Base-by-base conservation (phyloP, 2,888 invertebrate genomes). In the Eumacrocentrus americanus region DNA sequence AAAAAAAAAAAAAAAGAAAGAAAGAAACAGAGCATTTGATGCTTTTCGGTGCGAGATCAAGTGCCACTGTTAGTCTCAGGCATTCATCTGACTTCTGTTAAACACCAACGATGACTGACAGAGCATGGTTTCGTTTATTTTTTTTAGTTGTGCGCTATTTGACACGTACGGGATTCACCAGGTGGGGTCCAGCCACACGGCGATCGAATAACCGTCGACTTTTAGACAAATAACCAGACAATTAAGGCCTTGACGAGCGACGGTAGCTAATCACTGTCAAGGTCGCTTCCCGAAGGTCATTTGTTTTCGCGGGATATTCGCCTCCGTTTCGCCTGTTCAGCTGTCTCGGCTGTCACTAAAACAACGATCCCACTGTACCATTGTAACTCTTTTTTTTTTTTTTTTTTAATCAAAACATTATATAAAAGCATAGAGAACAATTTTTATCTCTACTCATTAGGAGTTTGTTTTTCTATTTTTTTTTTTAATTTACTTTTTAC, bases 251-350 rank as follows among this genome's bases (percentile, higher is more conserved):
- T 80, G 79, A 81, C 77, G 68, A 78, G 77, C 72, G 72, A 79
- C 77, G 75, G 70, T 81, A 78, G 81, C 81, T 81, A 81, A 80
- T 81, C 80, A 76, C 81, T 80, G 80, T 80, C 81, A 80, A 80
- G 80, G 78, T 80, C 79, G 72, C 78, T 80, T 77, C 76, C 81
- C 77, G 80, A 79, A 81, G 85, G 87, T 89, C 89, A 90, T 89
- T 89, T 89, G 84, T 86, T 88, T 83, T 89, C 89, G 81, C 89
- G 87, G 66, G 88, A 89, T 70, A 85, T 84, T 77, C 89, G 87
- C 78, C 89, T 84, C 74, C 89, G 83, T 70, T 86, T 83, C 67
- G 79, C 76, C 71, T 80, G 80, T 68, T 80, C 79, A 69, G 78
- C 77, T 67, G 78, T 75, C 72, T 80, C 80, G 66, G 79, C 76